Percentiles rank a stretch among this genome's conserved stretches.
These are phyloP conservation scores for Sipha maydis DNA, from an alignment of 2,888 invertebrate species.

Conservation along the genomic window DNA sequence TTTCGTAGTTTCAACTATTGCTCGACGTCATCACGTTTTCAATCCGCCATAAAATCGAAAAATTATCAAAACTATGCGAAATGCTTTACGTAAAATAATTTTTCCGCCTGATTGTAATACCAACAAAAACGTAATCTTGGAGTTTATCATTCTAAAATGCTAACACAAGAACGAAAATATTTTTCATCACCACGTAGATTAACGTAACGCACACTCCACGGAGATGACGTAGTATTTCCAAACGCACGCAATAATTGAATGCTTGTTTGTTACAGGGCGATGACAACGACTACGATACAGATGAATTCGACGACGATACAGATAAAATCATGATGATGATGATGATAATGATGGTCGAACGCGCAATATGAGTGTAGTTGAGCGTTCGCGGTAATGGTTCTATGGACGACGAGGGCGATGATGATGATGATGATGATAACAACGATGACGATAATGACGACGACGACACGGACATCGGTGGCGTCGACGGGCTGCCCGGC, in stretches of 20 bases:
- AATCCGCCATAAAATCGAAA: too few species aligned
- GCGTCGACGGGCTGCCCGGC: conserved; percentile 74
- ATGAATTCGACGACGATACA: too few species aligned
- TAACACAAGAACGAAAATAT: too few species aligned
- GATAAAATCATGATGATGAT: not conserved
- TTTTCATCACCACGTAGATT: too few species aligned
- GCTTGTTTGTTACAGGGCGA: not conserved
- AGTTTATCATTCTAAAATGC: too few species aligned
- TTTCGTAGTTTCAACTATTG: too few species aligned
- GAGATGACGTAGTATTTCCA: not conserved
- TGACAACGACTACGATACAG: not conserved
- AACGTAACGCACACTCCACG: too few species aligned
- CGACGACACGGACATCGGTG: not conserved
- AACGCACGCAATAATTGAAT: not conserved
- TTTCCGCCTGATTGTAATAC: too few species aligned
- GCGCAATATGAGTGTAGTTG: conserved; percentile 23
- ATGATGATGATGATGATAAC: not conserved
- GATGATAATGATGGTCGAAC: not conserved
- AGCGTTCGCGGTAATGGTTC: conserved; percentile 33
- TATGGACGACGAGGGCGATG: conserved; percentile 29
- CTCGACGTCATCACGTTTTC: too few species aligned
- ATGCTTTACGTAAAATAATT: too few species aligned
- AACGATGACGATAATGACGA: not conserved
- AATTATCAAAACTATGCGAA: too few species aligned
- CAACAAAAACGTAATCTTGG: too few species aligned